These are phyloP conservation scores for Thalassarche chlororhynchos DNA, from an alignment of 2,113 vertebrate genomes.

Conservation along the genomic window DNA sequence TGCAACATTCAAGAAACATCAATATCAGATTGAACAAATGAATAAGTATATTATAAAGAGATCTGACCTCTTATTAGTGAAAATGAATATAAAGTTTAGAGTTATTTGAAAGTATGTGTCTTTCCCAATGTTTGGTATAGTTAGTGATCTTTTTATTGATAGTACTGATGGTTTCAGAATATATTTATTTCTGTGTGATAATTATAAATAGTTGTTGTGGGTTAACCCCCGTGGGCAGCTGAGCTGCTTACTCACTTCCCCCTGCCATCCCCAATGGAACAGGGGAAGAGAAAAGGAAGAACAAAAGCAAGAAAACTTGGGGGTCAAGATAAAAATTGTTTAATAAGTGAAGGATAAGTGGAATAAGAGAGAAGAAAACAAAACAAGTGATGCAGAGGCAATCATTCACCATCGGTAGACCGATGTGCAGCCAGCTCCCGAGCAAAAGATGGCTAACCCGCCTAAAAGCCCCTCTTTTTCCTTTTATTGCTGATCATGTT, in stretches of 20 bases:
- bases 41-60: neutral
- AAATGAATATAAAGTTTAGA: neutral
- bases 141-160: neutral
- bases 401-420: neutral
- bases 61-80: neutral
- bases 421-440: fast-evolving
- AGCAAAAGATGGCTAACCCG: neutral
- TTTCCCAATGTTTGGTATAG: neutral
- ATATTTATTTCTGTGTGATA: neutral
- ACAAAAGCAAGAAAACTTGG: neutral
- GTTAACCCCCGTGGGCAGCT: neutral
- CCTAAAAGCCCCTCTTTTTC: neutral
- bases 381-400: neutral
- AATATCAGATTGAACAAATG: neutral
- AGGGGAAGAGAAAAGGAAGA: neutral
- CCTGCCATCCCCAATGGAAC: neutral
- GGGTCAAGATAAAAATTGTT: neutral
- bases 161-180: neutral
- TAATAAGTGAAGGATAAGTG: neutral
- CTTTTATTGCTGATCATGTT: neutral
- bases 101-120: neutral
- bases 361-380: neutral
- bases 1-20: neutral
- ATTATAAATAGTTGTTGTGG: neutral
- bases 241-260: neutral